Evolutionary conservation across 2,888 invertebrate genomes (phyloP), one percentile per base, ranked within the genome.

Genomic region (Ormia ochracea): DNA sequence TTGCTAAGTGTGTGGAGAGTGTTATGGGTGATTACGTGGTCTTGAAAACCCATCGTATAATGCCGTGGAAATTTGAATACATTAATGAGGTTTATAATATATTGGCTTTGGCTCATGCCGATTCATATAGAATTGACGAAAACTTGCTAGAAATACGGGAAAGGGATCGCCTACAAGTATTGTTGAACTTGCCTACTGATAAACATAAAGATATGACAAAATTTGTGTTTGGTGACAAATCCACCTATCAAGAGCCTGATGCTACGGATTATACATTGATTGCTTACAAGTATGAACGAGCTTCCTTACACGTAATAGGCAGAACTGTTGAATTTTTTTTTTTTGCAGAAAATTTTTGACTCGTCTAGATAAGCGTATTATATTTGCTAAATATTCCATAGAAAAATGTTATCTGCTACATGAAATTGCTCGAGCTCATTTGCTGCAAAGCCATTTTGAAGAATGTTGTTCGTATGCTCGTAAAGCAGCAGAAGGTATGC

Each of bases 31-130:
- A 88, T 54, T 89, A 88, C 81, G 85, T 88, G 0, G 84, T 86
- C 4, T 79, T 86, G 5, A 89, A 89, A 79, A 89, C 89, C 0
- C 73, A 84, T 36, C 88, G 89, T 14, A 84, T 89, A 3, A 88
- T 89, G 87, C 89, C 89, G 7, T 87, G 89, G 86, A 89, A 87
- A 81, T 89, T 88, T 81, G 87, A 89, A 81, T 89, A 88, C 69
- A 84, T 87, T 21, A 88, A 88, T 81, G 89, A 89, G 82, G 86
- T 89, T 23, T 89, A 87, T 66, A 89, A 89, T 81, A 85, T 85
- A 6, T 61, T 89, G 26, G 89, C 86, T 3, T 63, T 89, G 73
- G 85, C 89, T n/a, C 85, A 86, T 82, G 82, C 86, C 43, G 87
- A 88, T 83, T 83, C 83, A 72, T 89, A 84, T 81, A 83, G 83